A percentile compares a stretch with the other conserved stretches of the same genome.
Conservation (phyloP, 2,888 invertebrate species). For the Prenolepis imparis region DNA sequence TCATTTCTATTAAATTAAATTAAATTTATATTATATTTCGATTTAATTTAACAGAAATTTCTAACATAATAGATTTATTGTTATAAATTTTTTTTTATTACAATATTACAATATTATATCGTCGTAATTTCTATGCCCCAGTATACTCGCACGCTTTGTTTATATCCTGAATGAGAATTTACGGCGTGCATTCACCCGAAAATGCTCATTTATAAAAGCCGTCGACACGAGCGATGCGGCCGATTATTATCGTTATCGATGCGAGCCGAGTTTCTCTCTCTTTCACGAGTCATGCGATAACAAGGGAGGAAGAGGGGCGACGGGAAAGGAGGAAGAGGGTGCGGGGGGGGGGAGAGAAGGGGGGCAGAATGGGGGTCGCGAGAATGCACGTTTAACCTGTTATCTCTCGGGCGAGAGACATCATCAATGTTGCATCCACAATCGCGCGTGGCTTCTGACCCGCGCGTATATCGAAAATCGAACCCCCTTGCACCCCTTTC, state of each 20-base stretch:
- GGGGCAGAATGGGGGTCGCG: background rate
- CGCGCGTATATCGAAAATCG: conserved; percentile 48
- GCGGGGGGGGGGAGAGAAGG: background rate
- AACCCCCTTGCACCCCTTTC: too few species aligned
- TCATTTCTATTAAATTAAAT: too few species aligned
- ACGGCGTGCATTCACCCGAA: background rate
- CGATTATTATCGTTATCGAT: conserved; percentile 42
- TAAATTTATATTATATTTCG: too few species aligned
- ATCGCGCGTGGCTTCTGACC: conserved; percentile 40
- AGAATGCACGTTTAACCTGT: conserved; percentile 24
- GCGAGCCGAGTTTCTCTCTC: background rate
- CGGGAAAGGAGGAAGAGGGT: background rate
- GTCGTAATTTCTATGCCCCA: background rate
- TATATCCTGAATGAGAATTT: background rate
- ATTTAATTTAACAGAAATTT: too few species aligned
- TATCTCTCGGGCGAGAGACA: conserved; percentile 49
- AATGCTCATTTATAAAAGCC: conserved; percentile 27
- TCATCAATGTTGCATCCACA: conserved; percentile 47
- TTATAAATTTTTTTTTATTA: conserved; percentile 1
- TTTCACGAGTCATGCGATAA: conserved; percentile 10
- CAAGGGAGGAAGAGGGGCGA: background rate
- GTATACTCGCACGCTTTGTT: background rate
- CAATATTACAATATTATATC: background rate
- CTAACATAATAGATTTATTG: background rate
- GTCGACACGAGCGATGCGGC: conserved; percentile 7